phyloP scores from a whole-genome alignment of 2,797 vertebrate genomes.

The Prunella strophiata region DNA sequence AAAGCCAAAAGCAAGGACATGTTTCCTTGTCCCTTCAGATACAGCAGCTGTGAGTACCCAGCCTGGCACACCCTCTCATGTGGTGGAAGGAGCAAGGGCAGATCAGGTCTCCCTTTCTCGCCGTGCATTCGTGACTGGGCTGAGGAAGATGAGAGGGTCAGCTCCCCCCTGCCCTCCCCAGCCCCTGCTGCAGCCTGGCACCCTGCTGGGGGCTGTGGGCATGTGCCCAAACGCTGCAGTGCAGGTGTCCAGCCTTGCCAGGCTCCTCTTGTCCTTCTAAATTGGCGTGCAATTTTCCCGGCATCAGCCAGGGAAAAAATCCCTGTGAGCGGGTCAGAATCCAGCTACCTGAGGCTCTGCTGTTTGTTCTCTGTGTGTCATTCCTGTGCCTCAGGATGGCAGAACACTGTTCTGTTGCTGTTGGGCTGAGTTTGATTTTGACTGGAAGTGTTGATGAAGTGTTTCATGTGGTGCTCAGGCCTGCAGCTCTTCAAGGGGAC shows the following conservation, averaged over 20 bases:
- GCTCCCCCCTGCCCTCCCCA: not conserved
- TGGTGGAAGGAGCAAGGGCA: not conserved
- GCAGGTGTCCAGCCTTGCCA: not conserved
- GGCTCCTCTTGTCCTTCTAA: not conserved
- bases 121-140: accelerated
- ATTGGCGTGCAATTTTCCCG: not conserved
- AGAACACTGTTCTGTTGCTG: not conserved
- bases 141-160: not conserved
- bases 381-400: not conserved
- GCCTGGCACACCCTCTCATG: not conserved
- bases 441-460: not conserved
- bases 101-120: not conserved
- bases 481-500: not conserved
- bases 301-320: not conserved
- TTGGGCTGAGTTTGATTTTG: not conserved
- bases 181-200: not conserved
- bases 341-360: not conserved
- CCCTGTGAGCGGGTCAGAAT: not conserved
- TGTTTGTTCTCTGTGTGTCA: not conserved
- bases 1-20: not conserved
- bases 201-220: not conserved
- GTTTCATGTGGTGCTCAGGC: not conserved
- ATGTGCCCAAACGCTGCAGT: not conserved
- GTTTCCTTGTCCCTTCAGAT: not conserved
- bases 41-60: not conserved